Evolutionary conservation across 2,113 vertebrate species (phyloP).

Genomic region (Glaucomys volans): DNA sequence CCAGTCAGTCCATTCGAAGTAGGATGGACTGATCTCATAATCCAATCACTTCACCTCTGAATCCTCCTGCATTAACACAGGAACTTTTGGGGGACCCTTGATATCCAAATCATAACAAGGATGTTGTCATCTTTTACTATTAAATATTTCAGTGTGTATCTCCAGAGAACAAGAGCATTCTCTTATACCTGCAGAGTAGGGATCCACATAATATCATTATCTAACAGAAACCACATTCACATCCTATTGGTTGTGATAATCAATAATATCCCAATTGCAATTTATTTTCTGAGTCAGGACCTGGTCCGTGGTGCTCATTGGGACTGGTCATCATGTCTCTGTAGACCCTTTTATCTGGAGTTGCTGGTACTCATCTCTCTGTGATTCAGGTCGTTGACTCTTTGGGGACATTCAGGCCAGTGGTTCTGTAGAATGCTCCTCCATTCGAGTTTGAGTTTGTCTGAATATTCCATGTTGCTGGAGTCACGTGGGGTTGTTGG

Average conservation of each 20-base stretch:
- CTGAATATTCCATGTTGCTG: accelerated
- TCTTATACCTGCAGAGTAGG: background rate
- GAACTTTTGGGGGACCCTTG: no score
- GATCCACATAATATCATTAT: accelerated
- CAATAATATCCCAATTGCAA: accelerated
- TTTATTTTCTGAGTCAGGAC: background rate
- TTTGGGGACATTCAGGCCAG: background rate
- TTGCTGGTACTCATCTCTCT: background rate
- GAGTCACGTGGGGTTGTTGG: background rate
- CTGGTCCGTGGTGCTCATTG: background rate
- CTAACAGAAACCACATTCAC: accelerated
- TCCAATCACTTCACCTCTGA: no score
- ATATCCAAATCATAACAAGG: background rate
- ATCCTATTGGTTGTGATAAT: no score
- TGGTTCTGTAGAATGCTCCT: accelerated
- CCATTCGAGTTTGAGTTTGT: accelerated
- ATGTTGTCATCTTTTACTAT: background rate
- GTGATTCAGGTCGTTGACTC: accelerated
- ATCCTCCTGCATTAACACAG: no score
- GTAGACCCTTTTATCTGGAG: background rate
- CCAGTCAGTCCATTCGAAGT: no score
- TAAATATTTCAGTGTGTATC: no score
- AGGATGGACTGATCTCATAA: no score
- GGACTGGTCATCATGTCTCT: accelerated
- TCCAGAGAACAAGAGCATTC: background rate